Evolutionary conservation across 1,140 invertebrate species (phyloP).

Genomic region (Lanistes nyassanus): DNA sequence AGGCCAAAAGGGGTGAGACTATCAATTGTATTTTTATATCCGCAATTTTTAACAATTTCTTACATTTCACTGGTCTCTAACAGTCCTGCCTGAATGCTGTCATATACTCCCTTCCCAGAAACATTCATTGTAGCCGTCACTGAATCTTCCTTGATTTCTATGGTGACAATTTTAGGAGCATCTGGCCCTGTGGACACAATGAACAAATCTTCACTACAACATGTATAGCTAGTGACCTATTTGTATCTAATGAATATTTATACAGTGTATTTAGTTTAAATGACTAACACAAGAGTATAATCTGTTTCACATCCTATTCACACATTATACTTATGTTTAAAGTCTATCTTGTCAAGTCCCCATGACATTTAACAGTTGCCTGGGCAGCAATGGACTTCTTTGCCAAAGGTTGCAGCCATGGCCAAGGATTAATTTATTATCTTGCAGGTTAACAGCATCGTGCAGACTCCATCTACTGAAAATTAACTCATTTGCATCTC

Average conservation of each 20-base stretch:
- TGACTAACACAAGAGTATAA: not conserved
- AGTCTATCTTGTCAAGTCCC: too few species aligned
- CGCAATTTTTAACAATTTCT: conserved; percentile 1
- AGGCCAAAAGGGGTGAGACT: too few species aligned
- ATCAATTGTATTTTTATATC: too few species aligned
- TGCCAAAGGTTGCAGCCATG: too few species aligned
- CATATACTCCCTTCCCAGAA: not conserved
- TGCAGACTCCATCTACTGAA: too few species aligned
- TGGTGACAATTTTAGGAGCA: not conserved
- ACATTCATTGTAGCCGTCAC: conserved; percentile 1
- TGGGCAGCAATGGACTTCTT: too few species aligned
- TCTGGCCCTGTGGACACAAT: conserved; percentile 14
- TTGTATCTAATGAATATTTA: not conserved
- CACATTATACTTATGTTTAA: too few species aligned
- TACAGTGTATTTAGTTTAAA: not conserved
- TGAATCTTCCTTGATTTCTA: conserved; percentile 9
- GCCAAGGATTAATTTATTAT: too few species aligned
- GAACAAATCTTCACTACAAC: not conserved
- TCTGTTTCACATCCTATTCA: too few species aligned
- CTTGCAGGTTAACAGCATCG: too few species aligned
- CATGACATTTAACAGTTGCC: too few species aligned
- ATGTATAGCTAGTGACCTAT: not conserved
- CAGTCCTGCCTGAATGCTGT: conserved; percentile 7
- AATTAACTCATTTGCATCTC: too few species aligned
- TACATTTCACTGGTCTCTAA: not conserved